Evolutionary conservation across 2,888 invertebrate species (phyloP), one percentile per base, ranked within the genome.

Genomic region (Trichopria drosophilae): DNA sequence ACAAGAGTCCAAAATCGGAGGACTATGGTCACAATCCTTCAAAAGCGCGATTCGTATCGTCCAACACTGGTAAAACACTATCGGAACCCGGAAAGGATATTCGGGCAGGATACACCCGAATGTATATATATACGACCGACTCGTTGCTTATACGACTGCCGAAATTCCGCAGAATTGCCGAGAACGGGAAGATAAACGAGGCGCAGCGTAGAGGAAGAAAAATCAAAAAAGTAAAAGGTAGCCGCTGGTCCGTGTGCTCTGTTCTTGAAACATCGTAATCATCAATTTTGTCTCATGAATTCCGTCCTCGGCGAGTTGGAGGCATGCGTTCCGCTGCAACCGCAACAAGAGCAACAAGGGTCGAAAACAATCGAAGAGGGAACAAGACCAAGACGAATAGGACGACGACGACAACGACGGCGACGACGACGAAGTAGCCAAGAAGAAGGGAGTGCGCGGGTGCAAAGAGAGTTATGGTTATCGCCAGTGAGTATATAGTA

Each of bases 391-490:
- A 31, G 50, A 45, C 45, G 51, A 54, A 40, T 46, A 48, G 44
- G 43, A 37, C 36, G 23, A 34, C 39, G 35, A 42, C 26, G 34
- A 15, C 43, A 40, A 57, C 43, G 31, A 39, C 20, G 24, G 45
- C 12, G 45, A 51, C 41, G 42, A 48, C 26, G 24, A 50, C 47
- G 35, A 52, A 47, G 18, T 42, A 23, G 31, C 29, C 18, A 28
- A 29, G 28, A 42, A 23, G 28, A 26, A 42, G 43, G 54, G 37
- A 42, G 35, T 24, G 61, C 56, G 60, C 63, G 62, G 64, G 62
- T 66, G 68, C 59, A 58, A 57, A 55, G 61, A 67, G 68, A 71
- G 62, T 69, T 71, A 70, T 68, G 66, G 68, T 68, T 68, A 69
- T 70, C 66, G 69, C 63, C 54, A 60, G 64, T 61, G 58, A 61